Conservation (phyloP, 2,888 invertebrate species). For the Gryllus longicercus region DNA sequence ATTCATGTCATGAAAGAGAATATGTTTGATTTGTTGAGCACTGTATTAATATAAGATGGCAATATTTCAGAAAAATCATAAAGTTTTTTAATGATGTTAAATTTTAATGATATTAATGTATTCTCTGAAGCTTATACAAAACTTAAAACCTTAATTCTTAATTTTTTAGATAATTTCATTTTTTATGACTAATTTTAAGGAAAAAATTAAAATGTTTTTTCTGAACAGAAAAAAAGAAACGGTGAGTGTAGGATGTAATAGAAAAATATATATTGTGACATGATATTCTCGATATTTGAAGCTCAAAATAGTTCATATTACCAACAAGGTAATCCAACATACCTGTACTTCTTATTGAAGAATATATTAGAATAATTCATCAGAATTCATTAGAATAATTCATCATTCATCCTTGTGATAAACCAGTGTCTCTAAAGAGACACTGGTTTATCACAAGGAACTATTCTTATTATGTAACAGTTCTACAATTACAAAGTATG, state of each 20-base stretch:
- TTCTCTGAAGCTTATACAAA: no score
- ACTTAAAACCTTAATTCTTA: no score
- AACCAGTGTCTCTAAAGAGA: no score
- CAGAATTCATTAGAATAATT: not conserved
- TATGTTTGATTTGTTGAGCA: slow-evolving; percentile 9
- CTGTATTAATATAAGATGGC: not conserved
- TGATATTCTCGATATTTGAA: not conserved
- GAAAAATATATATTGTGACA: not conserved
- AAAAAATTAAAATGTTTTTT: not conserved
- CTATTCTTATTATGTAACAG: not conserved
- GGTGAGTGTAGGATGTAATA: not conserved
- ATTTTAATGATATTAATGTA: no score
- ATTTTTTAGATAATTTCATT: not conserved
- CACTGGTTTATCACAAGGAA: not conserved
- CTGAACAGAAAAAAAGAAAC: not conserved
- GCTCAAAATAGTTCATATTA: no score
- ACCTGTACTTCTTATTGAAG: no score
- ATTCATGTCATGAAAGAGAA: slow-evolving; percentile 1
- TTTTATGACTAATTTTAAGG: not conserved
- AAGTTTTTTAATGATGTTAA: not conserved
- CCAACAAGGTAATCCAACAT: no score
- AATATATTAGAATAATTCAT: no score
- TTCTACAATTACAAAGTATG: slow-evolving; percentile 11
- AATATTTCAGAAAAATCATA: not conserved
- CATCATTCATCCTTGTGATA: no score